Percentiles rank a stretch among this genome's conserved stretches.
Conservation (phyloP, 2,113 vertebrate genomes). For the Bubalus kerabau region DNA sequence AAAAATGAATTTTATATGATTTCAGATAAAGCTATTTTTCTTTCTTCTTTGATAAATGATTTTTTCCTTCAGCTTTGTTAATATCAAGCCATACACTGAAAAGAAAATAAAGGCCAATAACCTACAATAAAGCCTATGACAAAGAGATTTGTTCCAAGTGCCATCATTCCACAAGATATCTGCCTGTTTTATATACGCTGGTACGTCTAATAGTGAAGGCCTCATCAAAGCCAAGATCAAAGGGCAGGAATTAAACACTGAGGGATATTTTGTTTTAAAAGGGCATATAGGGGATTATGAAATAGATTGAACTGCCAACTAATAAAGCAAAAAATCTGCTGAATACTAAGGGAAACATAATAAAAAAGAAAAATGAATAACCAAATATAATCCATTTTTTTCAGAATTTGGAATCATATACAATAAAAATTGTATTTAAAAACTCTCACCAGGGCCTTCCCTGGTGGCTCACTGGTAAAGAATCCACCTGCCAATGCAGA, state of each 20-base stretch:
- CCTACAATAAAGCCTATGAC: not conserved
- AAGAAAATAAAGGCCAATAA: not conserved
- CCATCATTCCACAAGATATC: too few relatives aligned
- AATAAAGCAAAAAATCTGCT: not conserved
- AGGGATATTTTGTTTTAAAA: not conserved
- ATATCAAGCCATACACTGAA: not conserved
- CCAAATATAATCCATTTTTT: not conserved
- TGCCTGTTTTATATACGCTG: not conserved
- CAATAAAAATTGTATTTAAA: not conserved
- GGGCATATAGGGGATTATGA: not conserved
- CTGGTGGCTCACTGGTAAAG: not conserved
- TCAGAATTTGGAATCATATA: not conserved
- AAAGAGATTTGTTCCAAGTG: not conserved
- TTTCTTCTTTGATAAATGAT: not conserved
- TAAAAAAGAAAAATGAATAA: not conserved
- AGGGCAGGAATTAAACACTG: not conserved
- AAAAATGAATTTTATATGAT: not conserved
- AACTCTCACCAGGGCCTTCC: not conserved
- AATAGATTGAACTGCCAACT: not conserved
- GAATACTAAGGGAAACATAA: not conserved
- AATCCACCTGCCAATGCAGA: not conserved
- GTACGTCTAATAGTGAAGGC: accelerated
- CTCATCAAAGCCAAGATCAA: not conserved
- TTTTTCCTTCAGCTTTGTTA: not conserved
- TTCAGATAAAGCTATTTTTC: not conserved